Percentiles rank a stretch among this genome's conserved stretches.
phyloP scores from a whole-genome alignment of 2,888 invertebrate genomes.

The Mimas tiliae region DNA sequence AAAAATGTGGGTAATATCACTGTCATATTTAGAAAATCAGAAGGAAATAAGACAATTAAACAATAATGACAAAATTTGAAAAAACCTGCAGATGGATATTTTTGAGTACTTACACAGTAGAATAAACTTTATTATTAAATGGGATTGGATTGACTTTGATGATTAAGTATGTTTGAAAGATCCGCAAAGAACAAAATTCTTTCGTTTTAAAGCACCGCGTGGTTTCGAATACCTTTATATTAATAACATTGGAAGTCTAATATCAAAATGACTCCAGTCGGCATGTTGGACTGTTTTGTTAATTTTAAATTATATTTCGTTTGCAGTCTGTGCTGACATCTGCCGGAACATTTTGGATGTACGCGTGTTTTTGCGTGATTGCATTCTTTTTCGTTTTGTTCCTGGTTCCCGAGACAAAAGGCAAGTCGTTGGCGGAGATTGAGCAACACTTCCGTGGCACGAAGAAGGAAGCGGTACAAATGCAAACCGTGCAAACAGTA shows the following conservation, averaged over 20 bases:
- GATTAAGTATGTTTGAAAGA: too few relatives aligned
- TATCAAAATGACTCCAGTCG: not conserved
- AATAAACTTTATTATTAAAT: too few relatives aligned
- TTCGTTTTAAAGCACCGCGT: too few relatives aligned
- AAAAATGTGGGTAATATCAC: too few relatives aligned
- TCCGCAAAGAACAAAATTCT: too few relatives aligned
- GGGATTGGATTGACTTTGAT: too few relatives aligned
- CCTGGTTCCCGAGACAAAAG: conserved; percentile 88
- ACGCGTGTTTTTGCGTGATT: conserved; percentile 75
- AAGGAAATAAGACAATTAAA: too few relatives aligned
- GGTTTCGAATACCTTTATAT: too few relatives aligned
- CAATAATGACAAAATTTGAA: too few relatives aligned
- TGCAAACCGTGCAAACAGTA: conserved; percentile 36
- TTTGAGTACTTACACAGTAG: too few relatives aligned
- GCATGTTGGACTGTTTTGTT: not conserved
- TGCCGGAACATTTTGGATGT: conserved; percentile 85
- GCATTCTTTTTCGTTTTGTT: conserved; percentile 82
- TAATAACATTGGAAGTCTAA: not conserved
- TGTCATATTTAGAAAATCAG: too few relatives aligned
- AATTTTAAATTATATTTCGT: conserved; percentile 18
- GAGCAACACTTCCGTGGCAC: conserved; percentile 77
- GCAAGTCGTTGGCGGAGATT: conserved; percentile 88
- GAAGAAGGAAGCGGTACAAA: conserved; percentile 57
- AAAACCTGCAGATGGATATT: too few relatives aligned
- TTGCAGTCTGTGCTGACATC: conserved; percentile 72